Evolutionary conservation across 2,888 invertebrate genomes (phyloP), one percentile per base, ranked within the genome.

Genomic region (Cepaea hortensis): DNA sequence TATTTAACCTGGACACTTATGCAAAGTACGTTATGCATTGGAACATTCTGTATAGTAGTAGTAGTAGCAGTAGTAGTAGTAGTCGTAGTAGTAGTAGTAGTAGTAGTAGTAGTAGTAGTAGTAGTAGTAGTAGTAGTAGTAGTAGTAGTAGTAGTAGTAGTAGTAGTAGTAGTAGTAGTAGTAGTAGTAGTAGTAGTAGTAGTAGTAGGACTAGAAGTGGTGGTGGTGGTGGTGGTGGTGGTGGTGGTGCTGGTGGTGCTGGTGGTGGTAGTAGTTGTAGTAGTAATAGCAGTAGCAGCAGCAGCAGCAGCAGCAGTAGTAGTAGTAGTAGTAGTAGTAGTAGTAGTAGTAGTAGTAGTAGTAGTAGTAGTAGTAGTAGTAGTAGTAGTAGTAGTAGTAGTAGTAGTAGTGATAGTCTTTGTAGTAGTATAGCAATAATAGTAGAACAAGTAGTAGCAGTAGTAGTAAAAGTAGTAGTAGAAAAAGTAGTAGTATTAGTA

Each of bases 241-340:
- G 80, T 61, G 62, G 80, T 80, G 35, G 62, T 80, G 61, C 61
- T 80, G n/a, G 80, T 80, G n/a, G 80, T 80, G n/a, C 61, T 80
- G n/a, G 80, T 80, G 3, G 80, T 80, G 5, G 80, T 73, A 70
- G 70, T 70, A 70, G n/a, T n/a, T 3, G 70, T n/a, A 35, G 35
- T 35, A 35, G 35, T 35, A 1, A 35, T 35, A 35, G 35, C n/a
- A 68, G 70, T 2, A n/a, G 70, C n/a, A n/a, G 70, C n/a, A 68
- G n/a, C 2, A n/a, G 35, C 1, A 35, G 35, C 1, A 35, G 35
- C 1, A 80, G 80, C 6, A 23, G 15, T 20, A 20, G 80, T 80
- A 62, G 80, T 61, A 62, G 80, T 80, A 70, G 70, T 70, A 70
- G 70, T n/a, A 35, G 35, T 35, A 35, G n/a, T 68, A n/a, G 70